Evolutionary conservation across 2,797 vertebrate genomes (phyloP), one percentile per base, ranked within the genome.

Genomic region (Hylomyscus alleni): DNA sequence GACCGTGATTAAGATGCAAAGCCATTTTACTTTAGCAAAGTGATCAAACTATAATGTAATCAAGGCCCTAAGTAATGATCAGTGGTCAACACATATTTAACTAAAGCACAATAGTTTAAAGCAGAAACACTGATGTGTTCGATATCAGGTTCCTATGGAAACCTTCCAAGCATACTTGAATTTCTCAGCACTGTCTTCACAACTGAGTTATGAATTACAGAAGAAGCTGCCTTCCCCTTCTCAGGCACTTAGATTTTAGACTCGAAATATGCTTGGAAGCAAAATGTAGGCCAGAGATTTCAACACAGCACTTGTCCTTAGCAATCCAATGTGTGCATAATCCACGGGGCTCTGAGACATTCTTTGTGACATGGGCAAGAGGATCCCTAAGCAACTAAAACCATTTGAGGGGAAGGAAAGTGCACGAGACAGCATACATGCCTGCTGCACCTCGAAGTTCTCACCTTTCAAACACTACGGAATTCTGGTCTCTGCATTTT

Each of bases 301-400:
- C 65, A 91, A 90, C 89, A 34, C 56, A 96, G 92, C 95, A 77
- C 47, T 65, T 89, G 47, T 56, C 62, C 77, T 86, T 90, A 95
- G 81, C 76, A 88, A 95, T 73, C 54, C 89, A 73, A 29, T 81
- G 73, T 96, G 87, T 89, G 89, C 77, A 81, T 67, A 96, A 95
- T 95, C 82, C 77, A 90, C 73, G 86, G 0, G 52, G 20, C 65
- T 40, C 73, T 94, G 89, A 93, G 86, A 89, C 69, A 92, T 76
- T 89, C 94, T 95, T 91, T 72, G 72, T 94, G 92, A 94, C 81
- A 67, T 86, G 96, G 94, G 67, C 81, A 93, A 80, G 62, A 96
- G 77, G 44, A 89, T 78, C 87, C 84, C 95, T 93, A 89, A 96
- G 93, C 95, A 96, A 98, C 96, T 85, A 37, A 82, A 96, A 93